A percentile compares a stretch with the other conserved stretches of the same genome.
These are phyloP conservation scores for Halotydeus destructor DNA, from an alignment of 1,140 invertebrate species.

Conservation along the genomic window DNA sequence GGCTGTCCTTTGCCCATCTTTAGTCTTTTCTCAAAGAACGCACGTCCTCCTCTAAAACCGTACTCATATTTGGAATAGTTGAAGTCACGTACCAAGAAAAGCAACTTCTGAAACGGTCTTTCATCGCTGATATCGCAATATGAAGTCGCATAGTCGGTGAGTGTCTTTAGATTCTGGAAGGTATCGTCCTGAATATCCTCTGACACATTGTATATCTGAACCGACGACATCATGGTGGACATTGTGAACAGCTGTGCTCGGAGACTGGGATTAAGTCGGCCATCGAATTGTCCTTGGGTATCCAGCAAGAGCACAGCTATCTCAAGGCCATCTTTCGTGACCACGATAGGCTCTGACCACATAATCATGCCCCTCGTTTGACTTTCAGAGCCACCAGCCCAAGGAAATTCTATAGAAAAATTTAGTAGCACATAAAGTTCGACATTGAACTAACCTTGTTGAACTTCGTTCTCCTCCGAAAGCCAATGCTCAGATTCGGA, in stretches of 20 bases:
- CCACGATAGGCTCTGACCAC: constrained; percentile 74
- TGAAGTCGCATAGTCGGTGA: constrained; percentile 87
- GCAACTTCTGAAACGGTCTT: constrained; percentile 53
- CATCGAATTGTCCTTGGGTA: constrained; percentile 93
- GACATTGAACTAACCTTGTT: no score
- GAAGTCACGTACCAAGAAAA: constrained; percentile 94
- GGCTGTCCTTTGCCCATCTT: no score
- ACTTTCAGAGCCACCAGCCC: constrained; percentile 77
- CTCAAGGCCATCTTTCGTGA: constrained; percentile 24
- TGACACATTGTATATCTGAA: constrained; percentile 33
- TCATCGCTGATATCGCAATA: constrained; percentile 61
- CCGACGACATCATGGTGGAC: constrained; percentile 32
- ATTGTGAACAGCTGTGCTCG: constrained; percentile 86
- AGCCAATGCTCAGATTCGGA: no score
- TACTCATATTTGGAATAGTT: constrained; percentile 88
- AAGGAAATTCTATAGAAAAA: constrained; percentile 56
- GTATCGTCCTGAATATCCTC: constrained; percentile 32
- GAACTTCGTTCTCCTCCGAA: no score
- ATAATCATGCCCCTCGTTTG: constrained; percentile 86
- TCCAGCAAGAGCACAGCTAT: constrained; percentile 62
- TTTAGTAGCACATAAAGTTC: no score
- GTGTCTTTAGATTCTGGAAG: constrained; percentile 28
- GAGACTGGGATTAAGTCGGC: constrained; percentile 81
- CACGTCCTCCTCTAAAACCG: constrained; percentile 69
- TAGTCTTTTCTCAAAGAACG: no score